These are phyloP conservation scores for Drosophila nannoptera DNA, from an alignment of 1,140 invertebrate species.

Conservation along the genomic window DNA sequence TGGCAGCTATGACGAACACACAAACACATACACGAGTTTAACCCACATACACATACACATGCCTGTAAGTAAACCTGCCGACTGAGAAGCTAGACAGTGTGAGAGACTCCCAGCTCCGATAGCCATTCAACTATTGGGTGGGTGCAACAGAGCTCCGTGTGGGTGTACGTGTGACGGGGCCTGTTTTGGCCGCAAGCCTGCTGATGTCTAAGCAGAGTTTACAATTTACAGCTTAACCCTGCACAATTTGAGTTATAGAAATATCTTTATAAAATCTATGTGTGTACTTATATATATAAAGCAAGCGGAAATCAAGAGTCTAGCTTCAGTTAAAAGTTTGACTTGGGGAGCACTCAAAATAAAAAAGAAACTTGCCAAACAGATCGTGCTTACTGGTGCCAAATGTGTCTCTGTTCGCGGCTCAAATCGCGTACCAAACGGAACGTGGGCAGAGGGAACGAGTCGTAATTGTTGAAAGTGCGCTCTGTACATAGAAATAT, in stretches of 20 bases:
- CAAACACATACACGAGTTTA: conserved; percentile 28
- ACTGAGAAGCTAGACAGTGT: conserved; percentile 28
- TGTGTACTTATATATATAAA: neutral
- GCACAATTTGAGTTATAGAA: conserved; percentile 21
- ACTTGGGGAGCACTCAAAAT: neutral
- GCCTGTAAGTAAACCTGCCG: conserved; percentile 51
- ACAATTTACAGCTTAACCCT: conserved; percentile 20
- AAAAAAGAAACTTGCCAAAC: conserved; percentile 24
- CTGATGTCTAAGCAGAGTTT: conserved; percentile 23
- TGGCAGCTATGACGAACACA: conserved; percentile 47
- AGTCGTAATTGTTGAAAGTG: conserved; percentile 76
- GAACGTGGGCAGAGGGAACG: conserved; percentile 69
- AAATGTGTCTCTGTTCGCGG: conserved; percentile 61
- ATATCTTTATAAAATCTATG: neutral
- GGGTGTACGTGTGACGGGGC: conserved; percentile 32
- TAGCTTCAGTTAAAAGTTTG: conserved; percentile 24
- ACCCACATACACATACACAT: conserved; percentile 62
- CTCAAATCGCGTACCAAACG: conserved; percentile 61
- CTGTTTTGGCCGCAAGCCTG: conserved; percentile 44
- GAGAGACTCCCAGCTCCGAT: conserved; percentile 25
- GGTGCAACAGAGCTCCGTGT: conserved; percentile 55
- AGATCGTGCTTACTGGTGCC: conserved; percentile 38
- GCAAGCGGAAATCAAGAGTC: conserved; percentile 29
- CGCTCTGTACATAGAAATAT: conserved; percentile 51
- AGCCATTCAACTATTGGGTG: conserved; percentile 64